phyloP scores from a whole-genome alignment of 1,140 invertebrate species.

The Ceratina japonica region DNA sequence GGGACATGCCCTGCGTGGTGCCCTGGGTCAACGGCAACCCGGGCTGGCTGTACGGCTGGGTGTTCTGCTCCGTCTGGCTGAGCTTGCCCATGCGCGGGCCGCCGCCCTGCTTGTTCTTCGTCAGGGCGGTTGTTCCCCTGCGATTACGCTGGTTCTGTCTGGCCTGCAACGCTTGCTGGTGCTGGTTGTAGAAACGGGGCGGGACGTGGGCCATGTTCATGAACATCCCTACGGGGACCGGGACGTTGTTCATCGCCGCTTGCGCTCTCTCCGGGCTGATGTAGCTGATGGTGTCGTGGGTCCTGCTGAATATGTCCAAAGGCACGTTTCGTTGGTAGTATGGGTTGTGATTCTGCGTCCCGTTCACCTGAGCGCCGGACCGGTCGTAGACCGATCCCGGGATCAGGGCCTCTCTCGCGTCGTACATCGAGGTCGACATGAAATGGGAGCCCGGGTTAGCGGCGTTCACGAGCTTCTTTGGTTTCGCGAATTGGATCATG shows the following conservation, averaged over 20 bases:
- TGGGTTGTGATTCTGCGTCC: slow-evolving; percentile 75
- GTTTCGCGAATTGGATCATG: slow-evolving; percentile 97
- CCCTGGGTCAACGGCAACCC: slow-evolving; percentile 83
- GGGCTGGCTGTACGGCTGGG: slow-evolving; percentile 83
- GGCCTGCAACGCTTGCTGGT: slow-evolving; percentile 85
- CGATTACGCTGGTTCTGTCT: slow-evolving; percentile 77
- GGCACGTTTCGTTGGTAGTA: slow-evolving; percentile 79
- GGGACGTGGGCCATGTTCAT: slow-evolving; percentile 95
- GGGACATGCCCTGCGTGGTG: slow-evolving; percentile 87
- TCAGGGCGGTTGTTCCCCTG: slow-evolving; percentile 54
- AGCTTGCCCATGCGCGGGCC: slow-evolving; percentile 71
- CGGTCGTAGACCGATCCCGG: slow-evolving; percentile 91
- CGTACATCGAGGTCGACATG: slow-evolving; percentile 97
- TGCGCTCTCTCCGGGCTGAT: slow-evolving; percentile 93
- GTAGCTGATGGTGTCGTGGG: slow-evolving; percentile 95
- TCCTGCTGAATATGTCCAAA: slow-evolving; percentile 83
- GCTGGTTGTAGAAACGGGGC: slow-evolving; percentile 92
- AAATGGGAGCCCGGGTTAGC: slow-evolving; percentile 97
- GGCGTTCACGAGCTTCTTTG: slow-evolving; percentile 95
- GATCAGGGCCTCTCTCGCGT: slow-evolving; percentile 93
- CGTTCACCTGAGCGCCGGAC: slow-evolving; percentile 81
- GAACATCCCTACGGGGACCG: slow-evolving; percentile 96
- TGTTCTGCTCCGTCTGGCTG: slow-evolving; percentile 78
- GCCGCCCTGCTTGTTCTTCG: slow-evolving; percentile 62
- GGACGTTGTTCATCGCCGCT: slow-evolving; percentile 87